Evolutionary conservation across 1,140 invertebrate genomes (phyloP).

Genomic region (Xylocopa sonorina): DNA sequence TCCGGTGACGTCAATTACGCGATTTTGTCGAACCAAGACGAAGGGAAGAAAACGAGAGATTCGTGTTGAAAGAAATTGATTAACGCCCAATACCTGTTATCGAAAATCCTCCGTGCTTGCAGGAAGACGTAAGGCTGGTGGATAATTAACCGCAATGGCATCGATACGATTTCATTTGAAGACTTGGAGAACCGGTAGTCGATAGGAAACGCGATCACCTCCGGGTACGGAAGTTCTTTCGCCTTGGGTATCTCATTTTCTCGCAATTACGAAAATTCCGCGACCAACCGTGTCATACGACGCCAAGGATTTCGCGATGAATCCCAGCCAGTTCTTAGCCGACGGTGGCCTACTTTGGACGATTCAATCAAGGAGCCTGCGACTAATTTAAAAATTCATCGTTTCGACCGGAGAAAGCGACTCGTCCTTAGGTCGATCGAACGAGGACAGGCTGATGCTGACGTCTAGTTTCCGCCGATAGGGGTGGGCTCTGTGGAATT

Average conservation of each 20-base stretch:
- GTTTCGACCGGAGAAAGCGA: not conserved
- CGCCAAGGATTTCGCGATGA: not conserved
- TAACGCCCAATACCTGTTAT: no score
- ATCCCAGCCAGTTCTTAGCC: not conserved
- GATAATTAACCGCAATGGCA: not conserved
- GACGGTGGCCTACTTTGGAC: not conserved
- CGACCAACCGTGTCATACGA: not conserved
- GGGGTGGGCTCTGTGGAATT: conserved; percentile 13
- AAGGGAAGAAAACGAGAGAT: not conserved
- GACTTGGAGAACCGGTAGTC: no score
- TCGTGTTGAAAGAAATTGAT: not conserved
- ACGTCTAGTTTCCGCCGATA: not conserved
- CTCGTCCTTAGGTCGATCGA: not conserved
- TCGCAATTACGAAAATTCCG: conserved; percentile 8
- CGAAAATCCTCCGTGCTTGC: not conserved
- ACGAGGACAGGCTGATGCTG: not conserved
- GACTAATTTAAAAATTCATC: conserved; percentile 41
- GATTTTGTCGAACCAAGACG: not conserved
- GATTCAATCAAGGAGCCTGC: conserved; percentile 5
- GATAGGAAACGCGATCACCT: not conserved
- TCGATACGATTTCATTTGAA: not conserved
- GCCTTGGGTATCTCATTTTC: conserved; percentile 12
- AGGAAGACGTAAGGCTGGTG: not conserved
- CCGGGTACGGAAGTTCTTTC: not conserved
- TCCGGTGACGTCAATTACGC: not conserved